Percentiles rank a stretch among this genome's conserved stretches.
These are phyloP conservation scores for Phenacoccus solenopsis DNA, from an alignment of 1,140 invertebrate species.

Conservation along the genomic window DNA sequence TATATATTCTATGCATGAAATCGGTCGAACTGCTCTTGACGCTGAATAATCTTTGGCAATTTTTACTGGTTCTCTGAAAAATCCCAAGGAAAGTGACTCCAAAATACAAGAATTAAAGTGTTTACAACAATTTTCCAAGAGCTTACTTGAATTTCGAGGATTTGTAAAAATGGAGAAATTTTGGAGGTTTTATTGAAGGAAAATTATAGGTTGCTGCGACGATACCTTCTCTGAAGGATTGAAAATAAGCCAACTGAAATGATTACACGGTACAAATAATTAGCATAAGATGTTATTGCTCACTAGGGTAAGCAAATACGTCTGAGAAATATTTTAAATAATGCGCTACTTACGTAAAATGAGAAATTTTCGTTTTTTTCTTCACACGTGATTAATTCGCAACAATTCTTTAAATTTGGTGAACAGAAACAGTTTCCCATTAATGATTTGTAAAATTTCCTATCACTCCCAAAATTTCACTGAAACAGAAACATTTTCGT, in stretches of 20 bases:
- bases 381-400: background rate
- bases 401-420: background rate
- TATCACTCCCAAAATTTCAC: too few species aligned
- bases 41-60: slow-evolving; percentile 42
- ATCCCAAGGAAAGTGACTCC: background rate
- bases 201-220: background rate
- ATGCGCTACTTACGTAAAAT: background rate
- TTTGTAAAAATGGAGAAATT: background rate
- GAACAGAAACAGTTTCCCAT: background rate
- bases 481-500: too few species aligned
- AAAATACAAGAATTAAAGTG: too few species aligned
- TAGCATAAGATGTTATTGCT: too few species aligned
- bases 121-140: too few species aligned
- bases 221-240: background rate
- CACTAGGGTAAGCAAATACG: too few species aligned
- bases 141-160: background rate
- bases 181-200: background rate
- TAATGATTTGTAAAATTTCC: background rate
- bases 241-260: background rate
- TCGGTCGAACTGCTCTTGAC: slow-evolving; percentile 62
- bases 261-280: too few species aligned
- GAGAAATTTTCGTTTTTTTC: background rate
- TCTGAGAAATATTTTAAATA: too few species aligned
- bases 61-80: slow-evolving; percentile 42
- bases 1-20: slow-evolving; percentile 54